Evolutionary conservation across 2,888 invertebrate genomes (phyloP), one percentile per base, ranked within the genome.

Genomic region (Patella caerulea): DNA sequence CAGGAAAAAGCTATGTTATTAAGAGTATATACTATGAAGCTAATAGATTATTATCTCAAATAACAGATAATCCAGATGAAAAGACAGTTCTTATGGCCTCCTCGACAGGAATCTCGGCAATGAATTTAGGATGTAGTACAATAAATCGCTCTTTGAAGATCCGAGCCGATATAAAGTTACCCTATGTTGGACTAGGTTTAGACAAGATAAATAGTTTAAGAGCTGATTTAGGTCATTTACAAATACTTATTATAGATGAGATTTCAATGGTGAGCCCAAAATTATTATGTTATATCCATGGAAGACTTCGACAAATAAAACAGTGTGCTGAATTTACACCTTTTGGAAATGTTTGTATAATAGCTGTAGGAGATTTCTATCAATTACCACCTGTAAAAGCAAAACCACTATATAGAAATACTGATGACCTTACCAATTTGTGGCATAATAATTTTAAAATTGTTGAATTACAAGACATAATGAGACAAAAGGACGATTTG

Each of bases 11-110:
- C 11, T 53, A 77, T 77, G 15, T 78, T 7, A 59, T 76, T 12
- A 76, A 78, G 45, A 55, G 72, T 45, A 19, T 78, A 2, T 17
- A 78, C 72, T 76, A 76, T 65, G 76, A 78, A 78, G 71, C 74
- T 15, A 71, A 12, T 17, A 53, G 65, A 54, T 15, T 78, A 14
- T 65, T 79, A 19, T 15, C 65, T 9, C 15, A 71, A 19, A 74
- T 24, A 34, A 34, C 12, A 19, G 52, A 19, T 24, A 78, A n/a
- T 19, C 71, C 74, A n/a, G 71, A 71, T 71, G 78, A 76, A 45
- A 7, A 69, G 15, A 45, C 71, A n/a, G 69, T 76, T 15, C 34
- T 72, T 0, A 29, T 79, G 17, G 34, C 72, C 1, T 54, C 9
- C 1, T 29, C 72, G 7, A 71, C 72, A 0, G 72, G 72, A 11